Evolutionary conservation across 2,797 vertebrate species (phyloP), one percentile per base, ranked within the genome.

Genomic region (Arrhamphus sclerolepis): DNA sequence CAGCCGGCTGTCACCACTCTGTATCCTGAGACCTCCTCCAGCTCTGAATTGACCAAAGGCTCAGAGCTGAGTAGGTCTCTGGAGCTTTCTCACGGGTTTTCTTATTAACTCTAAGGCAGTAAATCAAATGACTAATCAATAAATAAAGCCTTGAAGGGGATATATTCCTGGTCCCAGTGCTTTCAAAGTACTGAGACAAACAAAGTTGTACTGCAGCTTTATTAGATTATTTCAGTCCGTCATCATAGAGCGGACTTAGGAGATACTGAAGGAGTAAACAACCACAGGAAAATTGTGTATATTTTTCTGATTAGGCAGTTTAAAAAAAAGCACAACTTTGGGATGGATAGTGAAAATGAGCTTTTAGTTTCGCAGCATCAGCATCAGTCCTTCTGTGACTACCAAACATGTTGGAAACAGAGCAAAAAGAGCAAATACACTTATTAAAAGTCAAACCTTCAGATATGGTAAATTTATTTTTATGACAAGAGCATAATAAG

Each of bases 71-170:
- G 52, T 13, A 50, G 14, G 41, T 54, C 75, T 24, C 58, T 50
- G 19, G 63, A 66, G 77, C 42, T 66, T 58, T 64, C 39, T 46
- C 52, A 11, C 28, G 28, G 46, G 77, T 75, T 70, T 62, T 78
- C 66, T 64, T 59, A 79, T 77, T 65, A 69, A 58, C 70, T 77
- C 62, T 51, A 62, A 56, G 47, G 42, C 79, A 56, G 78, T 70
- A 67, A 50, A 75, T 69, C 8, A 2, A 74, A 70, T 21, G 46
- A 70, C 59, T 66, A 77, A 80, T 83, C 74, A 67, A 81, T 80
- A 56, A 65, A 21, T 62, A 62, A 60, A 1, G 1, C 70, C 56
- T 34, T 31, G 22, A 69, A 56, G 24, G 20, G 20, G 26, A 21
- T 41, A 51, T 68, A 57, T 40, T 58, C 26, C 9, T 74, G 41